Base-by-base conservation (phyloP, 2,888 invertebrate species). In the Coenonympha arcania region DNA sequence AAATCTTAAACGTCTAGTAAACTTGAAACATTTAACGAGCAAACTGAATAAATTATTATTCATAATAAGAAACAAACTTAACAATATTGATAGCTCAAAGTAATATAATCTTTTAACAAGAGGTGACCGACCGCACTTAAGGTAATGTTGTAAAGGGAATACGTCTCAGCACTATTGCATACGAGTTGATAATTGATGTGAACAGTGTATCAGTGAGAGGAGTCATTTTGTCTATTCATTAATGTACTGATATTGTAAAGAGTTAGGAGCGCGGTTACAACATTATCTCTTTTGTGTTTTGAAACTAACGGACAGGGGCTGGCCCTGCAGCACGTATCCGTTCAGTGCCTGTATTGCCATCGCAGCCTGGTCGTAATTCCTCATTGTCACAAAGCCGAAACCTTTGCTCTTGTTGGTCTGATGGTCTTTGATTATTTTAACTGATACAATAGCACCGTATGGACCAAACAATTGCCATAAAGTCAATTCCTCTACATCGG, bases 261-360 rank as follows among this genome's bases (percentile, higher is more conserved):
- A 73, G 73, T 69, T 66, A 73, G 76, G 72, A 74, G 71, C 73
- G 68, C 69, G 46, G 64, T 66, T 70, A 74, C 63, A 71, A 70
- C 86, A 87, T 87, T 87, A 87, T 87, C 87, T 87, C 72, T 87
- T 87, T 69, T 87, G 87, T 33, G 87, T 87, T 64, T 87, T 87
- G 68, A 87, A 87, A 78, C 87, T 87, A 72, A 87, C 86, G 59
- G 87, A 87, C 60, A 87, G 76, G 34, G 87, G 79, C 68, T 86
- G 87, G 56, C 81, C 84, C 41, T 84, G 82, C 34, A 87, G 71
- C 48, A 84, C 73, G 51, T 87, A 87, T 18, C 87, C 87, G 54
- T 87, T 87, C 65, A 87, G 67, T 52, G 84, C 84, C 64, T 87
- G 87, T 75, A 87, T 87, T 59, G 87, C 87, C 85, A 87, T 85